phyloP scores from a whole-genome alignment of 2,888 invertebrate species.

The Uloborus plumipes region DNA sequence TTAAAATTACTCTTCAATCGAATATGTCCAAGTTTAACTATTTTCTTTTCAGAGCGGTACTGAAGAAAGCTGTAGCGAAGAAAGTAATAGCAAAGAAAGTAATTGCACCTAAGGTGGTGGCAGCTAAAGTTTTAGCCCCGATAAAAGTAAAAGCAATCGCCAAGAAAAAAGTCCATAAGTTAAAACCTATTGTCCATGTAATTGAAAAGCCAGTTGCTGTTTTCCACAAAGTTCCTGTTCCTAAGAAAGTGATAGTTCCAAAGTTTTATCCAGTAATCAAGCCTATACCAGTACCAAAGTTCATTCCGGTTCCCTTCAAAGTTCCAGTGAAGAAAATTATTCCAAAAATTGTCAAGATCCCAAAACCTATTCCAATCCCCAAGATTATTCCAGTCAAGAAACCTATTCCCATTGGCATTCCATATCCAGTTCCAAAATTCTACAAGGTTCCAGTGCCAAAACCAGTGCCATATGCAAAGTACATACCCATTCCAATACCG shows the following conservation, averaged over 20 bases:
- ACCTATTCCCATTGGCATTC: constrained; percentile 47
- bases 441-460: constrained; percentile 40
- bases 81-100: no score
- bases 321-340: constrained; percentile 56
- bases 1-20: no score
- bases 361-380: constrained; percentile 38
- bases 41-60: constrained; percentile 17
- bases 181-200: constrained; percentile 55
- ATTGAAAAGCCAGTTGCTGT: constrained; percentile 58
- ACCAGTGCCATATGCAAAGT: constrained; percentile 46
- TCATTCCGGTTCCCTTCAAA: constrained; percentile 57
- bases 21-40: no score
- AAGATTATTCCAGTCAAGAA: constrained; percentile 56
- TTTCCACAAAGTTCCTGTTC: constrained; percentile 51
- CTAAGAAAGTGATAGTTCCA: constrained; percentile 53
- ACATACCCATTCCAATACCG: constrained; percentile 46
- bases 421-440: constrained; percentile 55
- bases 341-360: constrained; percentile 60
- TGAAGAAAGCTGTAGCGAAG: constrained; percentile 18
- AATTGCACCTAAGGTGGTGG: background rate
- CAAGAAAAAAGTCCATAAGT: constrained; percentile 32
- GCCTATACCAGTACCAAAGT: constrained; percentile 45
- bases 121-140: constrained; percentile 17
- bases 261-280: constrained; percentile 51
- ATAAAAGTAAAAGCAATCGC: constrained; percentile 27